Evolutionary conservation across 2,888 invertebrate species (phyloP).

Genomic region (Thymelicus sylvestris): DNA sequence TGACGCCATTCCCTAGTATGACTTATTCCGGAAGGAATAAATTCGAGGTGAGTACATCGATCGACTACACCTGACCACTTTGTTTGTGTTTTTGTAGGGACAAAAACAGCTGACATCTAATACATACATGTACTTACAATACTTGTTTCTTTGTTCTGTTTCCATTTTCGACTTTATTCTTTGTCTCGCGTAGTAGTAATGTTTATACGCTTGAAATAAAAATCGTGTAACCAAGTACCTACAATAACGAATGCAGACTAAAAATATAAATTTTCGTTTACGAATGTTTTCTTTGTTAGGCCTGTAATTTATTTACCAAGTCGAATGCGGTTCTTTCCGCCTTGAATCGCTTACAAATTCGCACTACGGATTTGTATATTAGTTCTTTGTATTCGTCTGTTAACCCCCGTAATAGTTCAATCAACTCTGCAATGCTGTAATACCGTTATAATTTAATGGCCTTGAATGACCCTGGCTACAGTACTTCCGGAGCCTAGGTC

Average conservation of each 20-base stretch:
- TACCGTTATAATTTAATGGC: constrained; percentile 49
- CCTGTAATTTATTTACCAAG: not conserved
- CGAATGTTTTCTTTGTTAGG: constrained; percentile 28
- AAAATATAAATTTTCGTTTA: constrained; percentile 37
- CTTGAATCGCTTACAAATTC: constrained; percentile 1
- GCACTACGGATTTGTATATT: constrained; percentile 19
- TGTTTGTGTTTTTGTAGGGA: constrained; percentile 81
- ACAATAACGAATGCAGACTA: not conserved
- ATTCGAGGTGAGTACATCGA: constrained; percentile 84
- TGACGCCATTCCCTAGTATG: constrained; percentile 83
- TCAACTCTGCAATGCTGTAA: constrained; percentile 42
- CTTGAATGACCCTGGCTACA: constrained; percentile 43
- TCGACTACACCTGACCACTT: constrained; percentile 44
- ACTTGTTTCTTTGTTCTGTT: constrained; percentile 68
- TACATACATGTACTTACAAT: constrained; percentile 44
- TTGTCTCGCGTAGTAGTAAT: not conserved
- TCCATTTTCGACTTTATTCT: constrained; percentile 25
- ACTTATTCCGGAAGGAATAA: constrained; percentile 87
- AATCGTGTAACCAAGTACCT: not conserved
- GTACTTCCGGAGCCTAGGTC: constrained; percentile 25
- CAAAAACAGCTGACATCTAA: constrained; percentile 86
- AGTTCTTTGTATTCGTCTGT: constrained; percentile 38
- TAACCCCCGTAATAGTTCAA: constrained; percentile 45
- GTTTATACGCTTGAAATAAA: not conserved
- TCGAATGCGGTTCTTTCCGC: not conserved